Base-by-base conservation (phyloP, 2,113 vertebrate species). In the Panurus biarmicus region DNA sequence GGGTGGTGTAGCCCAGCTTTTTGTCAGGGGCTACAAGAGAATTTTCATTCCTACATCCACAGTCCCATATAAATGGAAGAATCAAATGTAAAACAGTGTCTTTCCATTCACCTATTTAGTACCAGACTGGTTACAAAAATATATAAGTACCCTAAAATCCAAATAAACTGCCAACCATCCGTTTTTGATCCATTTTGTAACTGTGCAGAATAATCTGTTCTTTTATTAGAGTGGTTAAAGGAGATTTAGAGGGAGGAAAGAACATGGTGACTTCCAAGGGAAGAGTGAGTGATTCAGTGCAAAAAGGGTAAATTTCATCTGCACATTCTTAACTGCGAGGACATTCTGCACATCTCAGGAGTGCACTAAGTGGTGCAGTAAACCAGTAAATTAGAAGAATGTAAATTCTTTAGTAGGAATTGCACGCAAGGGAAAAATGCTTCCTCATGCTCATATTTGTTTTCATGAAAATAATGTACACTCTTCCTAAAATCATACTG, bases 331-430 rank as follows among this genome's bases (percentile, higher is more conserved):
- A 94, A 95, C 97, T 96, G 96, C 45, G 96, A 98, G 97, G 97
- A 97, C 98, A 97, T 96, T 98, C 97, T 97, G 97, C 96, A 97
- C 97, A 97, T 98, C 97, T 97, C 97, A 97, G 97, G 97, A 97
- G 93, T 98, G 97, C 96, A 98, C 97, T 97, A 98, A 98, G 97
- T 97, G 98, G 93, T 98, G 98, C 98, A 93, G 97, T 98, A 98
- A 98, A 98, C 98, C 98, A 98, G 98, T 98, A 98, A 98, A 98
- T 98, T 98, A 98, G 98, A 98, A 98, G 98, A 98, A 98, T 98
- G 98, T 98, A 98, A 98, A 98, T 98, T 98, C 98, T 98, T 98
- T 97, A 97, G 97, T 92, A 97, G 97, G 97, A 98, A 98, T 97
- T 98, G 98, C 98, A 98, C 96, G 79, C 98, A 95, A 97, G 97